Base-by-base conservation (phyloP, 2,797 vertebrate species). In the Alectoris magna region DNA sequence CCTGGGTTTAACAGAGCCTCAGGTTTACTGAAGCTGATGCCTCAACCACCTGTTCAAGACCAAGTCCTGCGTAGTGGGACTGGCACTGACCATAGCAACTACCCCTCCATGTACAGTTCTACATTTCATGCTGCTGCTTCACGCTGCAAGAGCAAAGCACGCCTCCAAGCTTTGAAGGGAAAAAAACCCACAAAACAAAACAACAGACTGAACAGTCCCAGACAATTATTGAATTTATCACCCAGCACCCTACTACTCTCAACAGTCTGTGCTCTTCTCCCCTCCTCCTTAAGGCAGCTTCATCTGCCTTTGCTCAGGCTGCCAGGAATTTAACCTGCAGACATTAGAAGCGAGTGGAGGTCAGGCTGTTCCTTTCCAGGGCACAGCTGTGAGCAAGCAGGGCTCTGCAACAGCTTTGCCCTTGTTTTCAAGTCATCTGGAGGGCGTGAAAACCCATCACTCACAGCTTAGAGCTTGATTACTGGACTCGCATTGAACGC, bases 391-490 rank as follows among this genome's bases (percentile, higher is more conserved):
- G 58, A 88, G 64, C 0, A 0, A 87, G 88, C 2, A 0, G 43
- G 49, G 58, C 90, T 82, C 34, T 2, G 14, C 1, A 0, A 87
- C 6, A 72, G 84, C 84, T 91, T 88, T 94, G 81, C 91, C 88
- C 70, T 93, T 94, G 63, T 72, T 85, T 89, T 55, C 68, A 63
- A 93, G 55, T 75, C 90, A 75, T 73, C 79, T 78, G 79, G 46
- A 95, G 70, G 62, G 75, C 0, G 0, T 87, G 51, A 95, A 88
- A 91, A 84, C 90, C 64, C 76, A 91, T 91, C 79, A 64, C 70
- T 94, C 76, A 78, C 18, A 11, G 70, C 27, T 88, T 36, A 86
- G 59, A 66, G 56, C 59, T 89, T 86, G 91, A 94, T 95, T 91
- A 95, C 63, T 22, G 39, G 87, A 56, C 63, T 85, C 0, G 0